Evolutionary conservation across 2,888 invertebrate genomes (phyloP), one percentile per base, ranked within the genome.

Genomic region (Blera fallax): DNA sequence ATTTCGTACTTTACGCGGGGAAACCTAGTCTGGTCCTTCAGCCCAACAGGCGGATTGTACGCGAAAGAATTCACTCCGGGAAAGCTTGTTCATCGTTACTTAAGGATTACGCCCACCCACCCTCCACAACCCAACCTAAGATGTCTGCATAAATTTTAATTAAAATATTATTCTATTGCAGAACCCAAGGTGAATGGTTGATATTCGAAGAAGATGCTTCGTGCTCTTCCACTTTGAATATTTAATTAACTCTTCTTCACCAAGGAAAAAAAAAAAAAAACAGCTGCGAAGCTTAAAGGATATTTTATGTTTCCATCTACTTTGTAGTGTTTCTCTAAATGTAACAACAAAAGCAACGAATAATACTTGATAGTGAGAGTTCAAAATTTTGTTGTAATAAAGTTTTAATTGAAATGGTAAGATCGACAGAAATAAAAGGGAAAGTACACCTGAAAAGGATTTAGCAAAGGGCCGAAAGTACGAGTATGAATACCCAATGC

Each of bases 61-160:
- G 48, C 32, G 27, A 16, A 18, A 40, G 43, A 56, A 27, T 56
- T 34, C 29, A 34, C 52, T n/a, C 6, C 18, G 29, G 0, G 24
- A 18, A n/a, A 24, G 45, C 16, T 43, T 11, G 11, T 6, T 14
- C 32, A 7, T 5, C 24, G 29, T 50, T 34, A 4, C 24, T 0
- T 21, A 29, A 48, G 45, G 37, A 58, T 16, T 37, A 48, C 14
- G 14, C 3, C 8, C 14, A 14, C 24, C 54, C 45, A 56, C 21
- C 40, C 29, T 4, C 11, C n/a, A 6, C 10, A 0, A 11, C 18
- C 21, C 27, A 34, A 5, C 16, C 7, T 32, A 70, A 45, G 73
- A 45, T 74, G 74, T 45, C 64, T 65, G 74, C 74, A 65, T 45
- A 65, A 64, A 74, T 16, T 65, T 64, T 65, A 74, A 74, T 74